Evolutionary conservation across 1,140 invertebrate genomes (phyloP), one percentile per base, ranked within the genome.

Genomic region (Drosophila ambigua): DNA sequence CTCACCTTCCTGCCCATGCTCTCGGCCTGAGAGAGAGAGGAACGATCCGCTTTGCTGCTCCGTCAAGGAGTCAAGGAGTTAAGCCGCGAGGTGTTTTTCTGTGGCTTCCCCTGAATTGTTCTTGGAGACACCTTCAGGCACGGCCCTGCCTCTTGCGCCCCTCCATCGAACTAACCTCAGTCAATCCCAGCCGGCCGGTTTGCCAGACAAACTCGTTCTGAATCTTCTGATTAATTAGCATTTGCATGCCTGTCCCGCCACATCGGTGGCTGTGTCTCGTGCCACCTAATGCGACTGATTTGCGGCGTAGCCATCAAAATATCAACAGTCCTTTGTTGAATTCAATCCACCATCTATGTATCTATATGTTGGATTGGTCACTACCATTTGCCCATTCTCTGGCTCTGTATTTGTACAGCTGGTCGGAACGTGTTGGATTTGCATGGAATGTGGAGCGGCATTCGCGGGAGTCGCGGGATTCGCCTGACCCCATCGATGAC

Each of bases 221-320:
- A 20, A 39, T 39, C 77, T 59, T 48, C 64, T 82, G 63, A 77
- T 84, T 84, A 84, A 84, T 77, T 84, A 85, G 73, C 67, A 80
- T 84, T 79, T 77, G 66, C 80, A 85, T 80, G 81, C 53, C 28
- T 24, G 54, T 20, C 20, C 35, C 44, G 48, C 28, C 31, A 0
- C 3, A 20, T 20, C 31, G 31, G 20, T 24, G 54, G 20, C 45
- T 35, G 39, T 67, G 71, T 61, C 59, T 80, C 72, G 77, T 85
- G 81, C 67, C 68, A 63, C 60, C 55, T 74, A 75, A 80, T 67
- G 77, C 53, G 54, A 5, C 67, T 84, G 80, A 84, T 80, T 84
- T 85, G 79, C 74, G 77, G 57, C 55, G 20, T 41, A 23, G 9
- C 50, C 66, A 46, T 69, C 35, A 72, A 79, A 72, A 50, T 24